A percentile compares a stretch with the other conserved stretches of the same genome.
Conservation (phyloP, 2,797 vertebrate genomes). For the Artibeus lituratus region DNA sequence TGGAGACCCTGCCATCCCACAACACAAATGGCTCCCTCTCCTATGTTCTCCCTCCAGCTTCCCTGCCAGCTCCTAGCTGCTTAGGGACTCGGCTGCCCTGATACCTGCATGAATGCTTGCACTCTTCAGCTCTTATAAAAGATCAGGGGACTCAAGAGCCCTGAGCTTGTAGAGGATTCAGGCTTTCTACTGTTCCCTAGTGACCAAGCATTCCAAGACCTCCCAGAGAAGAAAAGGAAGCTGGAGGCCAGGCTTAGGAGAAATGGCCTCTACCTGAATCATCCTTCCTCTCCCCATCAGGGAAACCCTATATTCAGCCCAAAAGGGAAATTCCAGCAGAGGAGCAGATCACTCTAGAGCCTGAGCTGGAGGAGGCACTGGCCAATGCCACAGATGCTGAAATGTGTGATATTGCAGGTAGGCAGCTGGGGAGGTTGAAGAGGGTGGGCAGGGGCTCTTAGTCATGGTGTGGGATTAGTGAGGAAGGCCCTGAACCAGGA, state of each 20-base stretch:
- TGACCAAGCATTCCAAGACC: background rate
- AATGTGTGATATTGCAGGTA: constrained; percentile 98
- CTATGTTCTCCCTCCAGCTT: background rate
- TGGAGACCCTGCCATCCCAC: background rate
- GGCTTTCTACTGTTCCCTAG: background rate
- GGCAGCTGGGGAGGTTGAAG: background rate
- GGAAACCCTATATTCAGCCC: constrained; percentile 89
- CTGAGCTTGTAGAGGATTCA: background rate
- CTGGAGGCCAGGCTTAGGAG: background rate
- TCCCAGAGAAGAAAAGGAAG: background rate
- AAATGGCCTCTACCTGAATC: background rate
- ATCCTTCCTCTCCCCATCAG: constrained; percentile 74
- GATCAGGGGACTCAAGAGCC: background rate
- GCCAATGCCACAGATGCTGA: constrained; percentile 94
- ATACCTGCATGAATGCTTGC: background rate
- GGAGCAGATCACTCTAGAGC: constrained; percentile 94
- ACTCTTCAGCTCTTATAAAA: background rate
- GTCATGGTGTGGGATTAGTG: background rate
- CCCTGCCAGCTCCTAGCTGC: background rate
- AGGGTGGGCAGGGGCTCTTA: background rate
- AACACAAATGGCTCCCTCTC: background rate
- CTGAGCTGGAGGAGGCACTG: constrained; percentile 95
- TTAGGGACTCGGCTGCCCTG: background rate
- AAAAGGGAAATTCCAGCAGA: constrained; percentile 85
- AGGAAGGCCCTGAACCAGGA: background rate